phyloP scores from a whole-genome alignment of 2,113 vertebrate species.

The Edolisoma coerulescens region DNA sequence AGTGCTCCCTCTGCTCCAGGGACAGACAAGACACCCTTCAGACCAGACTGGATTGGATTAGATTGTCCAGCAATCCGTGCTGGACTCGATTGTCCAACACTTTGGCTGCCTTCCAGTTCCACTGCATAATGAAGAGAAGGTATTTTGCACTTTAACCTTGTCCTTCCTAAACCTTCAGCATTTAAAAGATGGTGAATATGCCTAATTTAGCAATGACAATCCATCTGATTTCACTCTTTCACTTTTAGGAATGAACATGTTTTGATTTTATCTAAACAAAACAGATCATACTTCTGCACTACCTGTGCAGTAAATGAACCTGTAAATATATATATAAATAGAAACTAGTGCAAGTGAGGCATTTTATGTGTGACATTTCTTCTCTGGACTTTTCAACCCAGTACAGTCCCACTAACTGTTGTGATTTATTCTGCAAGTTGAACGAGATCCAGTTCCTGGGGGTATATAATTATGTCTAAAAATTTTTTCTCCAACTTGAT shows the following conservation, averaged over 20 bases:
- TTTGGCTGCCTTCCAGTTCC: background rate
- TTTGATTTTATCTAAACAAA: background rate
- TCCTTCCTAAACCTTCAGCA: background rate
- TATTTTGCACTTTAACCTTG: background rate
- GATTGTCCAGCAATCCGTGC: background rate
- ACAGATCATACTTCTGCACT: background rate
- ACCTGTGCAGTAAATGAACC: background rate
- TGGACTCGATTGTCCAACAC: background rate
- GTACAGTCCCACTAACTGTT: background rate
- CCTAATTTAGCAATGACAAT: background rate
- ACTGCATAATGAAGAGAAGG: background rate
- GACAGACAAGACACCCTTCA: background rate
- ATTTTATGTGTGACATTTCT: background rate
- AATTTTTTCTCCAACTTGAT: background rate
- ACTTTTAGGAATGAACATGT: background rate
- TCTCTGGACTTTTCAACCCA: background rate
- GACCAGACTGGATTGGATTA: background rate
- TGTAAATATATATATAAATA: background rate
- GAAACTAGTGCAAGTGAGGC: background rate
- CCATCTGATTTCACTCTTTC: background rate
- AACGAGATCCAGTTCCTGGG: background rate
- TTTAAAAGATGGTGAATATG: background rate
- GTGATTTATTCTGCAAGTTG: background rate
- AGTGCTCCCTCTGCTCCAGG: background rate
- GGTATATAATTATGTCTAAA: background rate